Evolutionary conservation across 2,888 invertebrate genomes (phyloP), one percentile per base, ranked within the genome.

Genomic region (Caenorhabditis sinica): DNA sequence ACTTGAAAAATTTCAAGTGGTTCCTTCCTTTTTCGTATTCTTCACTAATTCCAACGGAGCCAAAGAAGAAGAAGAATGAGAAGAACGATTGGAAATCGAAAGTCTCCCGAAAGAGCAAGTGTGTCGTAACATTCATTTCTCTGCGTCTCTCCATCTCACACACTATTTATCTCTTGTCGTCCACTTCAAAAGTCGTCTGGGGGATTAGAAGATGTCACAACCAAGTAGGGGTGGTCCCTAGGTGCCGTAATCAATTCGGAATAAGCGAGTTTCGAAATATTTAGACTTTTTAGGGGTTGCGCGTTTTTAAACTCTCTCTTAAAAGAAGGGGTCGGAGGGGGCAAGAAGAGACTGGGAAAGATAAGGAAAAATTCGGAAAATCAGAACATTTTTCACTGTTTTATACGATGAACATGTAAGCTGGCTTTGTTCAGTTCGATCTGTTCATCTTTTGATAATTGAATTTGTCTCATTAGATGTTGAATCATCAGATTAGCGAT

Each of bases 201-300:
- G 76, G 80, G 80, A 72, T 80, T 80, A 79, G 43, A 30, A 43
- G 20, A 45, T 72, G 72, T 60, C 60, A 60, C 60, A 43, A 51
- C 40, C 30, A 20, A 28, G 28, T n/a, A 25, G 30, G 33, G 43
- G 71, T 58, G 71, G 63, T 51, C 63, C 53, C 51, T 30, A 28
- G 40, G 51, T n/a, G 20, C 68, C n/a, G 49, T 77, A 77, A 77
- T 77, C 76, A 77, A 69, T 77, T 71, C 53, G 43, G 43, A 71
- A 79, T 77, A 51, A 80, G 72, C 28, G 36, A 11, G 58, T 80
- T 80, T 80, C 72, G 80, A 56, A 80, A 80, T 79, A 72, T 30
- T 71, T 79, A 17, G 49, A 20, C 13, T 40, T 40, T 2, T n/a
- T n/a, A 13, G 40, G 13, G 40, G 13, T 4, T 20, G 1, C 4